phyloP scores from a whole-genome alignment of 2,113 vertebrate genomes.

The Cebus imitator region DNA sequence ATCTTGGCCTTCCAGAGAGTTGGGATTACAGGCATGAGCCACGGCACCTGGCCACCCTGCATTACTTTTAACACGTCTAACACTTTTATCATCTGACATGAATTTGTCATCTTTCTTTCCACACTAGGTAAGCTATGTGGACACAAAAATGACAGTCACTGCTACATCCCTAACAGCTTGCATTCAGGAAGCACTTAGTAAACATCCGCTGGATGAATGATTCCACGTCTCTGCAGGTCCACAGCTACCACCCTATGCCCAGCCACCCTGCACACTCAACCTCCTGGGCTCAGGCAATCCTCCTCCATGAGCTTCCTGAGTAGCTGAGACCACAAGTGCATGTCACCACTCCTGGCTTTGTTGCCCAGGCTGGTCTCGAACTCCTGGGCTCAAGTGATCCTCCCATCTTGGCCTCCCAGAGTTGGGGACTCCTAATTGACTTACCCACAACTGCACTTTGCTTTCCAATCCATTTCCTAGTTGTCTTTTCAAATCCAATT shows the following conservation, averaged over 20 bases:
- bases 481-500: neutral
- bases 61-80: neutral
- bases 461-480: neutral
- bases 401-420: too few relatives aligned
- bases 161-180: neutral
- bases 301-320: too few relatives aligned
- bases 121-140: neutral
- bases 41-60: neutral
- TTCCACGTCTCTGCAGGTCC: neutral
- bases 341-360: too few relatives aligned
- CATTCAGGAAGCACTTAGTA: neutral
- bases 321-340: too few relatives aligned
- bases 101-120: neutral
- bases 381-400: too few relatives aligned
- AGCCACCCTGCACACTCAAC: neutral
- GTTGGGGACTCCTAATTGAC: too few relatives aligned
- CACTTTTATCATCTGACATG: neutral
- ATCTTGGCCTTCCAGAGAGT: too few relatives aligned
- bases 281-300: too few relatives aligned
- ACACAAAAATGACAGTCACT: neutral
- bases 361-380: too few relatives aligned
- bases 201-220: neutral
- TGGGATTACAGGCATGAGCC: too few relatives aligned
- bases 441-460: neutral
- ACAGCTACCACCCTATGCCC: neutral